Conservation (phyloP, 2,888 invertebrate genomes). For the Anarsia innoxiella region DNA sequence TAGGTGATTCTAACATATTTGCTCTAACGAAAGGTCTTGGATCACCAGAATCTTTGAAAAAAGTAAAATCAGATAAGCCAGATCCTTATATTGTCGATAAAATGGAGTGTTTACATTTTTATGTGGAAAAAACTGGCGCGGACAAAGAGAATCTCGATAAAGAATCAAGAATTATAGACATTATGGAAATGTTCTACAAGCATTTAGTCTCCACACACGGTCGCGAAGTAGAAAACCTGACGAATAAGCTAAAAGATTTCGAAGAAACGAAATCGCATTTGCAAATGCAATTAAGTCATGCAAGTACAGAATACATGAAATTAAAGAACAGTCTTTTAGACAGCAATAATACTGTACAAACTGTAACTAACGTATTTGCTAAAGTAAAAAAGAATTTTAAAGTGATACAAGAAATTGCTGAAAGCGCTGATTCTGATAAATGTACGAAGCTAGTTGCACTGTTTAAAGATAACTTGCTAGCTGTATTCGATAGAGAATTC, state of each 20-base stretch:
- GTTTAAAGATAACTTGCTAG: conserved; percentile 43
- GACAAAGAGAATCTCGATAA: conserved; percentile 31
- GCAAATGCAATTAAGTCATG: conserved; percentile 29
- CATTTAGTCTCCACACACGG: conserved; percentile 42
- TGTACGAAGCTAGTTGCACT: conserved; percentile 23
- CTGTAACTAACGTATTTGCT: conserved; percentile 28
- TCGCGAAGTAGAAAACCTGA: conserved; percentile 52
- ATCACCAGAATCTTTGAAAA: background rate
- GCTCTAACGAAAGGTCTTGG: conserved; percentile 29
- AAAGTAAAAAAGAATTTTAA: conserved; percentile 34
- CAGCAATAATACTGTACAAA: conserved; percentile 30
- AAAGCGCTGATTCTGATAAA: conserved; percentile 19
- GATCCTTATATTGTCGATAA: conserved; percentile 42
- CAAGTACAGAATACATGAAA: conserved; percentile 29
- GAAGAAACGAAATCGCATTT: conserved; percentile 38
- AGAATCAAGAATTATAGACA: conserved; percentile 47
- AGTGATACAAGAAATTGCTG: conserved; percentile 24
- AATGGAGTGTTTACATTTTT: conserved; percentile 50
- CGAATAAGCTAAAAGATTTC: conserved; percentile 48
- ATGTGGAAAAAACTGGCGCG: conserved; percentile 39
- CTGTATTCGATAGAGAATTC: conserved; percentile 42
- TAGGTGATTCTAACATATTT: conserved; percentile 36
- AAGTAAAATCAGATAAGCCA: conserved; percentile 18
- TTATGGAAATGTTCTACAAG: conserved; percentile 54
- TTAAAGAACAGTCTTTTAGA: conserved; percentile 33